Evolutionary conservation across 2,113 vertebrate species (phyloP).

Genomic region (Puma concolor): DNA sequence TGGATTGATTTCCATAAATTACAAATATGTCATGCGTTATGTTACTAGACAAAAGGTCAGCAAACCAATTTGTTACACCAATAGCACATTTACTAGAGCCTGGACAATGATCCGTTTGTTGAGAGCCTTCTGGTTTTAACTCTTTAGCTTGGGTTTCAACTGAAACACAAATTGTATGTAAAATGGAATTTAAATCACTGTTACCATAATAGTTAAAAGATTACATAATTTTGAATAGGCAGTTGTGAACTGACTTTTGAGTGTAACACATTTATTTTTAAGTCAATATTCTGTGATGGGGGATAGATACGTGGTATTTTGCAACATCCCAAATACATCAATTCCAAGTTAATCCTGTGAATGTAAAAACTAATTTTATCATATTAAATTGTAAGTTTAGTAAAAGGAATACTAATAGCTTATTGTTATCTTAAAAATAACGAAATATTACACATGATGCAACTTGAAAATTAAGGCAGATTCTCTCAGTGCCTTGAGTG

Average conservation of each 20-base stretch:
- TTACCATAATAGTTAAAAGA: slow-evolving; percentile 38
- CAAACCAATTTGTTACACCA: slow-evolving; percentile 78
- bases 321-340: slow-evolving; percentile 23
- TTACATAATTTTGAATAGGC: background rate
- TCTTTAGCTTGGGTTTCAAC: slow-evolving; percentile 53
- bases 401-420: slow-evolving; percentile 56
- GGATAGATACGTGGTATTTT: slow-evolving; percentile 37
- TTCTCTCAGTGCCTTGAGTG: slow-evolving; percentile 23
- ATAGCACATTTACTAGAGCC: slow-evolving; percentile 67
- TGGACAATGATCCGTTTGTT: slow-evolving; percentile 65
- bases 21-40: slow-evolving; percentile 78
- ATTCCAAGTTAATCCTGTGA: slow-evolving; percentile 60
- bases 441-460: slow-evolving; percentile 56
- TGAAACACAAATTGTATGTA: slow-evolving; percentile 43
- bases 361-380: slow-evolving; percentile 23
- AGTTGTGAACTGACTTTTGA: slow-evolving; percentile 35
- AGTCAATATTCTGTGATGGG: slow-evolving; percentile 23
- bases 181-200: slow-evolving; percentile 47
- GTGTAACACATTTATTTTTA: slow-evolving; percentile 45
- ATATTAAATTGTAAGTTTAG: slow-evolving; percentile 36
- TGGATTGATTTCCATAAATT: slow-evolving; percentile 84
- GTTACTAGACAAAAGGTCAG: slow-evolving; percentile 82
- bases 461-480: slow-evolving; percentile 58
- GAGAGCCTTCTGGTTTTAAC: slow-evolving; percentile 67
- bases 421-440: slow-evolving; percentile 68